These are phyloP conservation scores for Trachelipus rathkii DNA, from an alignment of 1,140 invertebrate species.

Conservation along the genomic window DNA sequence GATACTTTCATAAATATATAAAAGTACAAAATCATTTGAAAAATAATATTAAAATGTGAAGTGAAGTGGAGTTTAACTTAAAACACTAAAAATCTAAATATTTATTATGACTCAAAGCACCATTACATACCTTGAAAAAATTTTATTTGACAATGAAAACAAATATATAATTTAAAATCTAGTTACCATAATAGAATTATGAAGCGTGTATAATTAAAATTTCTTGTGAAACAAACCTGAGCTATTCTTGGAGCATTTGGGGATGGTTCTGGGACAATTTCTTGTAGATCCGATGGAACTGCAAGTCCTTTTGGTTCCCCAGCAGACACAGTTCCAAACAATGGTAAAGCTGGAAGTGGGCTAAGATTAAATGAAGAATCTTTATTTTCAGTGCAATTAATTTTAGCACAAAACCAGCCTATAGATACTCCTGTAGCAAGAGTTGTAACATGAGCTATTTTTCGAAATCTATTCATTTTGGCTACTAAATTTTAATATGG, in stretches of 20 bases:
- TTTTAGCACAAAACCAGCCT: not conserved
- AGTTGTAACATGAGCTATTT: not conserved
- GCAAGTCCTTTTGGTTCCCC: not conserved
- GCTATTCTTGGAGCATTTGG: not conserved
- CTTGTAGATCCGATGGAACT: not conserved
- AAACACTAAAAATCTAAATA: too few relatives aligned
- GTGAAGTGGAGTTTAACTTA: too few relatives aligned
- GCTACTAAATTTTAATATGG: too few relatives aligned
- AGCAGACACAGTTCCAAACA: not conserved
- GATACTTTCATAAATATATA: too few relatives aligned
- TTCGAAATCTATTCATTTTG: not conserved
- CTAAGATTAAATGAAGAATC: not conserved
- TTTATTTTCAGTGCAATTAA: not conserved
- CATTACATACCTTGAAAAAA: too few relatives aligned
- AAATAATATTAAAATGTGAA: too few relatives aligned
- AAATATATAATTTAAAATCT: too few relatives aligned
- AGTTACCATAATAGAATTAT: too few relatives aligned
- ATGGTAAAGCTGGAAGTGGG: not conserved
- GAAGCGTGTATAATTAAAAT: too few relatives aligned
- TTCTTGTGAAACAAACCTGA: not conserved
- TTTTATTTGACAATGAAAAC: too few relatives aligned
- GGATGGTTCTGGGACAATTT: not conserved
- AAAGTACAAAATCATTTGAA: too few relatives aligned
- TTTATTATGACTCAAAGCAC: too few relatives aligned
- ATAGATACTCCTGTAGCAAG: not conserved